These are phyloP conservation scores for Pycnonotus jocosus DNA, from an alignment of 2,113 vertebrate genomes.

Conservation along the genomic window DNA sequence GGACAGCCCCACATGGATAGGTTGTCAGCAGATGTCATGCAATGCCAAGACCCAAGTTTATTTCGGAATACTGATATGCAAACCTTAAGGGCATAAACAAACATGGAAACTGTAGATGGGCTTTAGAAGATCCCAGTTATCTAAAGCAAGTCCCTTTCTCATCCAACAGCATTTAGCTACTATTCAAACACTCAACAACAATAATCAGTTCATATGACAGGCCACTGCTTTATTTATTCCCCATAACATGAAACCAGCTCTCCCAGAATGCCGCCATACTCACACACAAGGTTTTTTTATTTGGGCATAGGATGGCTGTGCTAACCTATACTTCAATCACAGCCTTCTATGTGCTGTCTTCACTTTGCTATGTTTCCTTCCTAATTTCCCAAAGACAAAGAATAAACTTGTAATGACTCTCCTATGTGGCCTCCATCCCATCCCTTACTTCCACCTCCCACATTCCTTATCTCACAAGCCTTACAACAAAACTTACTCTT, in stretches of 20 bases:
- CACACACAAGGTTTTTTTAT: neutral
- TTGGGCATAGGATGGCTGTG: neutral
- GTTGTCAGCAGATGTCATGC: neutral
- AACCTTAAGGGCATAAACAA: neutral
- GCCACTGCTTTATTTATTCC: neutral
- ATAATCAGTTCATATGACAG: neutral
- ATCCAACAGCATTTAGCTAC: neutral
- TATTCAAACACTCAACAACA: neutral
- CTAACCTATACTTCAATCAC: neutral
- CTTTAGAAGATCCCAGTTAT: neutral
- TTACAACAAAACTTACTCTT: neutral
- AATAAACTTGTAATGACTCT: neutral
- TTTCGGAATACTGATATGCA: neutral
- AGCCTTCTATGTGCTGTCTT: neutral
- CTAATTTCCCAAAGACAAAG: neutral
- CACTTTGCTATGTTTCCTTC: neutral
- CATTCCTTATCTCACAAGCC: neutral
- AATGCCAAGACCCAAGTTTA: neutral
- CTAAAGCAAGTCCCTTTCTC: neutral
- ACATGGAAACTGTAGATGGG: accelerated
- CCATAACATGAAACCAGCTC: neutral
- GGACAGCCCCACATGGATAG: neutral
- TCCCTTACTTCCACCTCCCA: neutral
- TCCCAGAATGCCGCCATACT: neutral
- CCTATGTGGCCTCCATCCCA: neutral